These are phyloP conservation scores for Xylophagus ater DNA, from an alignment of 2,888 invertebrate species.

Conservation along the genomic window DNA sequence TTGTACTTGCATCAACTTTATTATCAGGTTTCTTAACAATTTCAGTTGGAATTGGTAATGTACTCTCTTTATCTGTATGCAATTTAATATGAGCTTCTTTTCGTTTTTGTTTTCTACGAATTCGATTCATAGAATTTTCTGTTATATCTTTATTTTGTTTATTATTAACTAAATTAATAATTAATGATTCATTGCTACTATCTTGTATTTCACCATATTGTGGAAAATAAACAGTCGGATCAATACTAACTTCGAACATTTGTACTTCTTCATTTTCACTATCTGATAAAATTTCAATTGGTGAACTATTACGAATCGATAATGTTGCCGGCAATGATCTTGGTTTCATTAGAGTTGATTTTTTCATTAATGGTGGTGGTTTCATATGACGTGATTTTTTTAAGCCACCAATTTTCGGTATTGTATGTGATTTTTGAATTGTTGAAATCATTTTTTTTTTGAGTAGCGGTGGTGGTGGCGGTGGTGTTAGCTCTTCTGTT, in stretches of 20 bases:
- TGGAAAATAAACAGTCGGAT: slow-evolving; percentile 21
- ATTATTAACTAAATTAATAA: slow-evolving; percentile 2
- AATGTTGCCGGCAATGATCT: neutral
- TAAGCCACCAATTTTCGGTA: too few species aligned
- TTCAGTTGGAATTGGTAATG: slow-evolving; percentile 1
- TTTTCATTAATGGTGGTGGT: neutral
- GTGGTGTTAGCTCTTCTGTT: slow-evolving; percentile 18
- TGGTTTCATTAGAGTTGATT: neutral
- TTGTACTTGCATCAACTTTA: too few species aligned
- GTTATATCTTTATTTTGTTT: neutral
- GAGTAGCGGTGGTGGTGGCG: neutral
- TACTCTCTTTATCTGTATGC: neutral
- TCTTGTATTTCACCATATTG: slow-evolving; percentile 14
- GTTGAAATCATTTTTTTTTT: neutral
- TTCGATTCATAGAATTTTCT: neutral
- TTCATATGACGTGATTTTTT: too few species aligned
- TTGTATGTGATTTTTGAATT: too few species aligned
- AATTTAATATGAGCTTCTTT: slow-evolving; percentile 9
- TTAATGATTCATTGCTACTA: slow-evolving; percentile 3
- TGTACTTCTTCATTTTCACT: slow-evolving; percentile 16
- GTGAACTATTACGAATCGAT: neutral
- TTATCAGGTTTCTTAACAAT: neutral
- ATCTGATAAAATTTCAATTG: slow-evolving; percentile 21
- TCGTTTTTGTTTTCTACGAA: slow-evolving; percentile 8
- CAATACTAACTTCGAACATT: slow-evolving; percentile 21